Evolutionary conservation across 1,140 invertebrate species (phyloP), one percentile per base, ranked within the genome.

Genomic region (Eurytemora carolleeae): DNA sequence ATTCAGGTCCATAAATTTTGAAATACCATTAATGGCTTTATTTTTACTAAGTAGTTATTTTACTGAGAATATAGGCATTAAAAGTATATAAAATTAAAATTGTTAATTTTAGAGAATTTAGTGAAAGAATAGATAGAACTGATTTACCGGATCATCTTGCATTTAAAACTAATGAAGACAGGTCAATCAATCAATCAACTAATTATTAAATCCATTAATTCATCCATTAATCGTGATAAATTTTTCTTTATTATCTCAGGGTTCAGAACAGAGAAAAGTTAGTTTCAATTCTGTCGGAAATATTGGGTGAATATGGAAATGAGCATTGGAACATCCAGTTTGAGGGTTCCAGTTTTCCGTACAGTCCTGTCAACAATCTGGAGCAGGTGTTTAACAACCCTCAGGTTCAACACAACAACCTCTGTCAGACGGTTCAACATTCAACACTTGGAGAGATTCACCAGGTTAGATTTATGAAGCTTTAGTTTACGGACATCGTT

Each of bases 351-450:
- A 72, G 81, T 1, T 90, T 94, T 70, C 88, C 92, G 1, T 86
- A 82, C 70, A 92, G 89, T 0, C 88, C 87, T 0, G 80, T 97
- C 0, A 97, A 98, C 74, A 81, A 75, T 17, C 81, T 96, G 68
- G 72, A 78, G 61, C 78, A 91, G 77, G 86, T 87, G 0, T 44
- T 44, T 44, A n/a, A 44, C 7, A n/a, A 44, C n/a, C 7, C 7
- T 44, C 31, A 44, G n/a, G 31, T 44, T 7, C 7, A 44, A n/a
- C 31, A 44, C n/a, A 44, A 44, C n/a, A 44, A n/a, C 7, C 7
- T 44, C 7, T 7, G 7, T 7, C 31, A 44, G 31, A 12, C 31
- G n/a, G n/a, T 44, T 44, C 31, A 44, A n/a, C 31, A 44, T n/a
- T 44, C 31, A 44, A 12, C 31, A 44, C n/a, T 44, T 12, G 31